These are phyloP conservation scores for Pycnomerus fuliginosus DNA, from an alignment of 2,888 invertebrate genomes.

Conservation along the genomic window DNA sequence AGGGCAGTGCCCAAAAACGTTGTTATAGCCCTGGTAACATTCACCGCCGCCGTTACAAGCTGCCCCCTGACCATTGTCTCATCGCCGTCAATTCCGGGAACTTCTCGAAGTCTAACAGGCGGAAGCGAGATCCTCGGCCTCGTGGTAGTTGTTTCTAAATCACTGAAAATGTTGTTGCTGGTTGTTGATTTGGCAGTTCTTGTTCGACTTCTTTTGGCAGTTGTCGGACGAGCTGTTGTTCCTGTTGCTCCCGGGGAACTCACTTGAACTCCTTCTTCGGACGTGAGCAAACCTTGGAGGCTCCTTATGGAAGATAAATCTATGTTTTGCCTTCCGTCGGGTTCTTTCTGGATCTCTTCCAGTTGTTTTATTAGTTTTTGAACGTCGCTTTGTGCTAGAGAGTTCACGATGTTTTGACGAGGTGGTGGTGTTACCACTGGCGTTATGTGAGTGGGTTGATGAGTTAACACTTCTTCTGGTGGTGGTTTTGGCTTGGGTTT, in stretches of 20 bases:
- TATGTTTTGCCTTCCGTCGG: conserved; percentile 39
- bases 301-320: conserved; percentile 43
- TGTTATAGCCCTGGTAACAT: conserved; percentile 75
- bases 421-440: conserved; percentile 44
- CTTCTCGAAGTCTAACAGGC: conserved; percentile 47
- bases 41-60: conserved; percentile 71
- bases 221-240: conserved; percentile 26
- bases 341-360: conserved; percentile 47
- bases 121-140: conserved; percentile 38
- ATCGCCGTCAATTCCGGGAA: conserved; percentile 44
- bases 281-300: conserved; percentile 39
- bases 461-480: conserved; percentile 39
- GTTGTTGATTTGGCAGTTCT: conserved; percentile 30
- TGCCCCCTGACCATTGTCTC: conserved; percentile 51
- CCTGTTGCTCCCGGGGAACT: conserved; percentile 36
- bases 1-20: conserved; percentile 76
- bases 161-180: conserved; percentile 25
- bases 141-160: conserved; percentile 23
- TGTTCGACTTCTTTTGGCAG: conserved; percentile 7
- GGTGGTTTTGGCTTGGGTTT: conserved; percentile 31
- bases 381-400: conserved; percentile 42
- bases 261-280: conserved; percentile 35
- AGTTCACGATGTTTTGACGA: conserved; percentile 18
- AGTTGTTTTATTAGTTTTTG: conserved; percentile 44
- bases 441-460: conserved; percentile 46